Conservation (phyloP, 1,140 invertebrate species). For the Lordiphosa stackelbergi region DNA sequence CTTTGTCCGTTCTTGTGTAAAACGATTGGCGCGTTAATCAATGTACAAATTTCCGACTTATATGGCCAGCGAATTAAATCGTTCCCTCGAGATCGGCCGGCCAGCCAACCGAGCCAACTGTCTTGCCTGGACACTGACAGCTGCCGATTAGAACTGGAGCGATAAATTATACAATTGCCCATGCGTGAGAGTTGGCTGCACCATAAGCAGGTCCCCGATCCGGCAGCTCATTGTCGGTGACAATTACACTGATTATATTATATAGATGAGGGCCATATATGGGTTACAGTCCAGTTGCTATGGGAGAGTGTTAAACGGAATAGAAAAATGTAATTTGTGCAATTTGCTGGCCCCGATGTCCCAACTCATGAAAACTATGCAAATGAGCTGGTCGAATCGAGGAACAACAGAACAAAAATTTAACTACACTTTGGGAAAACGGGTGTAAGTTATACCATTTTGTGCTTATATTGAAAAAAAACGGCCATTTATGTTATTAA, state of each 20-base stretch:
- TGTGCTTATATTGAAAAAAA: no score
- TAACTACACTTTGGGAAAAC: neutral
- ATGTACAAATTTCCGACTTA: conserved; percentile 74
- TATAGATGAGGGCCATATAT: conserved; percentile 70
- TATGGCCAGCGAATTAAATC: conserved; percentile 72
- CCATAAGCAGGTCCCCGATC: conserved; percentile 29
- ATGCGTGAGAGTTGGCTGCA: conserved; percentile 57
- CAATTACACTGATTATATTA: conserved; percentile 74
- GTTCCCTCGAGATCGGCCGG: conserved; percentile 63
- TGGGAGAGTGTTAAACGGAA: conserved; percentile 49
- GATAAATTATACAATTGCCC: conserved; percentile 74
- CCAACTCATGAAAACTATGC: conserved; percentile 47
- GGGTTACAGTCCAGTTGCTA: conserved; percentile 21
- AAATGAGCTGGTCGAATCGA: conserved; percentile 43
- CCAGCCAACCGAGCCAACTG: conserved; percentile 7
- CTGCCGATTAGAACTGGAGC: conserved; percentile 72
- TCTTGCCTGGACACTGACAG: conserved; percentile 44
- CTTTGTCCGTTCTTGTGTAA: conserved; percentile 70
- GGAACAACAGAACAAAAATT: neutral
- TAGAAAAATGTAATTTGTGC: conserved; percentile 46
- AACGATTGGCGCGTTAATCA: conserved; percentile 75
- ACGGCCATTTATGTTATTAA: no score
- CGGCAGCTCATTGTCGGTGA: conserved; percentile 55
- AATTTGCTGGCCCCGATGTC: conserved; percentile 55
- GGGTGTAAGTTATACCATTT: no score